phyloP scores from a whole-genome alignment of 2,797 vertebrate species.

The Cynopterus sphinx region DNA sequence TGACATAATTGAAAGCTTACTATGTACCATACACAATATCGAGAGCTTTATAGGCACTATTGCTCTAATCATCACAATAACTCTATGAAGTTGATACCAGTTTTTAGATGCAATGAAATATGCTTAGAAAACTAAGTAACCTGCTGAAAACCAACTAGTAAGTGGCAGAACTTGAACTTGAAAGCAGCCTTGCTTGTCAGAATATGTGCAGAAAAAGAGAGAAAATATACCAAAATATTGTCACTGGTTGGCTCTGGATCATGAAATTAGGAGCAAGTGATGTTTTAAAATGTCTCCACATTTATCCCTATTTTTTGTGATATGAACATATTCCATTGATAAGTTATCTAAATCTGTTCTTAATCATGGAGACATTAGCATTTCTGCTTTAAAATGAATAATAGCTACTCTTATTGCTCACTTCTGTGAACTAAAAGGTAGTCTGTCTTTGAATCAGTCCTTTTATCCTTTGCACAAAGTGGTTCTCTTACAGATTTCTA shows the following conservation, averaged over 20 bases:
- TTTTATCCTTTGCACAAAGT: slow-evolving; percentile 49
- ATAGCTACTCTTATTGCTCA: neutral
- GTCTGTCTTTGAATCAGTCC: slow-evolving; percentile 24
- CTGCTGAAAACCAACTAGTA: neutral
- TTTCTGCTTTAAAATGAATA: slow-evolving; percentile 34
- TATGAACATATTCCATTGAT: slow-evolving; percentile 14
- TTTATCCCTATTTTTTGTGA: slow-evolving; percentile 17
- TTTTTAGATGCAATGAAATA: slow-evolving; percentile 34
- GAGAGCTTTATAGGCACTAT: neutral
- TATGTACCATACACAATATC: neutral
- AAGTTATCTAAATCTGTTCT: slow-evolving; percentile 2
- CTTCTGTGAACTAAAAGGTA: slow-evolving; percentile 42
- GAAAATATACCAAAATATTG: neutral
- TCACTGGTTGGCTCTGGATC: neutral
- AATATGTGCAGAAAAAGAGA: neutral
- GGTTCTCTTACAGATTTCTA: slow-evolving; percentile 44
- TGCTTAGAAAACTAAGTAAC: slow-evolving; percentile 28
- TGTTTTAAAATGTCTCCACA: neutral
- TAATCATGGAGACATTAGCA: slow-evolving; percentile 17
- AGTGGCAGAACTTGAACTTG: neutral
- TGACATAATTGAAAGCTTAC: neutral
- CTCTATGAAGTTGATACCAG: neutral
- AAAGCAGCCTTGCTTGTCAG: slow-evolving; percentile 14
- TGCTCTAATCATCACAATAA: neutral
- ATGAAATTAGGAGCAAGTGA: neutral